phyloP scores from a whole-genome alignment of 1,140 invertebrate species.

The Pseudachorutes palmiensis region DNA sequence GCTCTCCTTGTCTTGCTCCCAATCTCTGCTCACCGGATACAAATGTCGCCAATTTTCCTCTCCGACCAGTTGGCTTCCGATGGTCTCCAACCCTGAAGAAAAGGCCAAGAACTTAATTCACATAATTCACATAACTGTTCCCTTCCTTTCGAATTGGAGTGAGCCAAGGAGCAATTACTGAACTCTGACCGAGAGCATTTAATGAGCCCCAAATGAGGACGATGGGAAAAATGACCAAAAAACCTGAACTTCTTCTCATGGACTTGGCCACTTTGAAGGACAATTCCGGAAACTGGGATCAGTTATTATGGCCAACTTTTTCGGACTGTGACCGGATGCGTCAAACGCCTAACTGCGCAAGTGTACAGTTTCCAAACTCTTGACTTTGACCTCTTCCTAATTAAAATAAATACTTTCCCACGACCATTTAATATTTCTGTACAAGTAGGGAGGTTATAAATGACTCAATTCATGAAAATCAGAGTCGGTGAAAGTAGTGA shows the following conservation, averaged over 20 bases:
- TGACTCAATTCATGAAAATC: too few relatives aligned
- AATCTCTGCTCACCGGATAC: conserved; percentile 23
- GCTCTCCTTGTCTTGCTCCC: conserved; percentile 19
- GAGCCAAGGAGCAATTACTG: not conserved
- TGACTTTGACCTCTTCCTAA: too few relatives aligned
- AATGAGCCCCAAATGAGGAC: not conserved
- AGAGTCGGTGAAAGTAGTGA: too few relatives aligned
- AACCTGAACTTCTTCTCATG: not conserved
- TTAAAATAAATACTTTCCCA: too few relatives aligned
- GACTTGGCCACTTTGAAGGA: not conserved
- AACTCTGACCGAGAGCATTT: not conserved
- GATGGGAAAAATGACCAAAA: not conserved
- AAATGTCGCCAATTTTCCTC: conserved; percentile 34
- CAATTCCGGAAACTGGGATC: too few relatives aligned
- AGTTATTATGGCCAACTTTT: too few relatives aligned
- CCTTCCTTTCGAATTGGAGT: not conserved
- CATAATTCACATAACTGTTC: conserved; percentile 9
- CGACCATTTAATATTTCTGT: too few relatives aligned
- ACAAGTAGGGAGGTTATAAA: too few relatives aligned
- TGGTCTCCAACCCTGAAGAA: conserved; percentile 31
- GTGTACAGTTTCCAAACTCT: too few relatives aligned
- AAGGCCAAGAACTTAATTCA: not conserved
- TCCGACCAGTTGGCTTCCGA: conserved; percentile 35
- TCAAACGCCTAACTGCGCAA: too few relatives aligned
- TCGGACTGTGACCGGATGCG: too few relatives aligned